phyloP scores from a whole-genome alignment of 1,140 invertebrate genomes.

The Aplysia californica region DNA sequence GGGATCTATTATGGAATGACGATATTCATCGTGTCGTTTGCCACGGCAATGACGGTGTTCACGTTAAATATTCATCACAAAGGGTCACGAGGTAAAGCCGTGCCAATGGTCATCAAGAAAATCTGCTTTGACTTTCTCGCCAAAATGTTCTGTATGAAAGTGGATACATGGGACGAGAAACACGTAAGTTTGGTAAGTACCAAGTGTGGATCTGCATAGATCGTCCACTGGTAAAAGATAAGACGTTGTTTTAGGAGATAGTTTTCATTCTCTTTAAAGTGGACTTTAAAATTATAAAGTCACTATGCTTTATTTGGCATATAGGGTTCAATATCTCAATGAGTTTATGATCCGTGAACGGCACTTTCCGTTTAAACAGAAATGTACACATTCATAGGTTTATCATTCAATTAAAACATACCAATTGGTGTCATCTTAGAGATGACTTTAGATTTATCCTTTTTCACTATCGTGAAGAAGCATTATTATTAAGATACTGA shows the following conservation, averaged over 20 bases:
- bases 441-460: no score
- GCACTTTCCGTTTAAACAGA: no score
- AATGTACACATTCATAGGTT: no score
- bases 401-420: no score
- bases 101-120: conserved; percentile 77
- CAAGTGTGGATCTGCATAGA: background rate
- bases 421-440: no score
- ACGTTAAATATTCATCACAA: conserved; percentile 87
- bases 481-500: no score
- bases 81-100: conserved; percentile 82
- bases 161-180: conserved; percentile 53
- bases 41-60: conserved; percentile 81
- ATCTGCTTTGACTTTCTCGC: conserved; percentile 75
- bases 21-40: conserved; percentile 90
- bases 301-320: no score
- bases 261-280: no score
- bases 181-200: background rate
- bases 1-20: conserved; percentile 92
- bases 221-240: background rate
- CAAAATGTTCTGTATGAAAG: conserved; percentile 69
- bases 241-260: background rate
- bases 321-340: no score
- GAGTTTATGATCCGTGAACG: no score
- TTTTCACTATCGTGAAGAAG: no score
- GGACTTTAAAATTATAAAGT: no score